Conservation (phyloP, 2,888 invertebrate species). For the Meganola albula region DNA sequence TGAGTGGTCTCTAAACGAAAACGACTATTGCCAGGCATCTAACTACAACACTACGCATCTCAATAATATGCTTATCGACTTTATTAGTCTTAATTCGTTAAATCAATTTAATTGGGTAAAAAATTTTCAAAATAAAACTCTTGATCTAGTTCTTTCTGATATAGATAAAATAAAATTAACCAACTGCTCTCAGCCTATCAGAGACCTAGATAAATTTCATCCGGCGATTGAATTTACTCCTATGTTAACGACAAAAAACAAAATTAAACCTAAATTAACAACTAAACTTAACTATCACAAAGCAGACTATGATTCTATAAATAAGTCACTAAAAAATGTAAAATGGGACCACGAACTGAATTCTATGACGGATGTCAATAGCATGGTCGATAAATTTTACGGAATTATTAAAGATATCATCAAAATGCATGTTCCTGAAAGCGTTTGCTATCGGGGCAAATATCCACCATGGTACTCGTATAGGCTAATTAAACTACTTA, state of each 20-base stretch:
- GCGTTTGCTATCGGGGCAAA: too few species aligned
- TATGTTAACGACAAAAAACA: not conserved
- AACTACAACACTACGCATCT: not conserved
- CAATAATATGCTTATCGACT: not conserved
- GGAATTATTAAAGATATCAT: too few species aligned
- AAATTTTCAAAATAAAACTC: slow-evolving; percentile 3
- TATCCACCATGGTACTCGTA: too few species aligned
- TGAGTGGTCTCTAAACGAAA: not conserved
- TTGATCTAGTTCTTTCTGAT: slow-evolving; percentile 2
- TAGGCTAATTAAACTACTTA: too few species aligned
- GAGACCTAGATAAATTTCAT: slow-evolving; percentile 1
- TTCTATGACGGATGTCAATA: too few species aligned
- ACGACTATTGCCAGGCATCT: not conserved
- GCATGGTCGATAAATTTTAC: too few species aligned
- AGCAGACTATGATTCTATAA: not conserved
- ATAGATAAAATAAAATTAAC: not conserved
- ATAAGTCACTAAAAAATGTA: too few species aligned
- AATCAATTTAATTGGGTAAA: slow-evolving; percentile 2
- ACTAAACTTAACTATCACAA: not conserved
- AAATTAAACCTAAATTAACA: not conserved
- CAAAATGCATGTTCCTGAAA: too few species aligned
- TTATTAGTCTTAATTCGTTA: slow-evolving; percentile 1
- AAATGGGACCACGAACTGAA: too few species aligned
- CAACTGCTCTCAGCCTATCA: not conserved
- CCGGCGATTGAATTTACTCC: not conserved